Base-by-base conservation (phyloP, 2,113 vertebrate species). In the Elephas maximus region DNA sequence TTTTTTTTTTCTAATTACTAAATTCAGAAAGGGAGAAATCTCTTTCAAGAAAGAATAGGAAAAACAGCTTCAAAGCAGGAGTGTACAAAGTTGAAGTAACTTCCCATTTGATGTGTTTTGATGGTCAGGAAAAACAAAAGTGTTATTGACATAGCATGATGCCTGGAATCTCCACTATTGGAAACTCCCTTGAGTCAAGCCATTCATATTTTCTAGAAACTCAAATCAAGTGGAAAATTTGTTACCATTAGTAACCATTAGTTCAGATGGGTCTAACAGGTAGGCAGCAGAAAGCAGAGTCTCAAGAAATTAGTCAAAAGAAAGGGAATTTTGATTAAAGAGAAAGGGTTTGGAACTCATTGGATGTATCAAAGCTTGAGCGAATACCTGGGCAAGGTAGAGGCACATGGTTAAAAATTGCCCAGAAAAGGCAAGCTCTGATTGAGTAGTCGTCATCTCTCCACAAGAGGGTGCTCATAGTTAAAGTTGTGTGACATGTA, bases 161-260 rank as follows among this genome's bases (percentile, higher is more conserved):
- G 12, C 17, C 33, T 33, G 17, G 2, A 60, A 51, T 82, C 80
- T 69, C 65, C 76, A 71, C 9, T 41, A 28, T 3, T 78, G 17
- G 18, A 85, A 57, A 82, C 8, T 91, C 24, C 51, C 45, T 84
- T 12, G 60, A 79, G 60, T 41, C n/a, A 2, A 57, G 20, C 45
- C 48, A 41, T 86, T 33, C n/a, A 41, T 86, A 48, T 93, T 89
- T 86, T 80, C 33, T 81, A 74, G 44, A 95, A 69, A 78, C 28
- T 85, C 53, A 82, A 24, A 73, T 62, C 28, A 78, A 28, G 23
- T 45, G 37, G 33, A 67, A 81, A 88, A 73, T 65, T 4, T 78
- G 4, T 65, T 63, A 88, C n/a, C n/a, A 37, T 37, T 37, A 37
- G 37, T 37, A 37, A 37, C 37, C 37, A 37, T 37, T 37, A 37